These are phyloP conservation scores for Lateolabrax maculatus DNA, from an alignment of 2,797 vertebrate genomes.

Conservation along the genomic window DNA sequence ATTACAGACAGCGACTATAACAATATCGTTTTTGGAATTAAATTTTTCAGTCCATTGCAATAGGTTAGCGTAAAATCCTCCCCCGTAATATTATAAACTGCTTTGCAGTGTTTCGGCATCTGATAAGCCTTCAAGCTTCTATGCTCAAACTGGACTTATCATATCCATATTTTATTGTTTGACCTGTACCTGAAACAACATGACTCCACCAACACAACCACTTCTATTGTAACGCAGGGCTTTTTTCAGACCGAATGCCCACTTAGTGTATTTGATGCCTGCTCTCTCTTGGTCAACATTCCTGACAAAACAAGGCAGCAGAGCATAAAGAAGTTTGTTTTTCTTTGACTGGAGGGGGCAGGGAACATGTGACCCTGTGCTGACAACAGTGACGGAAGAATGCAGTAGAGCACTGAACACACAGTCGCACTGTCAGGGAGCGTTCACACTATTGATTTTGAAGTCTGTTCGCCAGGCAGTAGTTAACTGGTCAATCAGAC, in stretches of 20 bases:
- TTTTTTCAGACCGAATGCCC: not conserved
- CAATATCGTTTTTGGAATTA: not conserved
- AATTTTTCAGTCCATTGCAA: not conserved
- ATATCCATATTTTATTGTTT: not conserved
- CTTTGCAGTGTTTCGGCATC: no score
- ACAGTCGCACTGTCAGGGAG: not conserved
- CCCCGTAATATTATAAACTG: no score
- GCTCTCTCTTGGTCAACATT: constrained; percentile 19
- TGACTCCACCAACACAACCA: not conserved
- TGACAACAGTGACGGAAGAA: not conserved
- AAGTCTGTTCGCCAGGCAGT: not conserved
- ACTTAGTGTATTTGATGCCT: not conserved
- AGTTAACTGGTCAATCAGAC: no score
- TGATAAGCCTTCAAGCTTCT: not conserved
- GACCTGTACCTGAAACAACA: not conserved
- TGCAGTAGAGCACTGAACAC: not conserved
- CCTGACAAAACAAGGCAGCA: constrained; percentile 33
- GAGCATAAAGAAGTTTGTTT: constrained; percentile 35
- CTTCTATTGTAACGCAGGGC: not conserved
- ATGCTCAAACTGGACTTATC: not conserved
- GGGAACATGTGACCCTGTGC: not conserved
- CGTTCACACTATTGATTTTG: not conserved
- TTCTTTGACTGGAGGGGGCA: constrained; percentile 10
- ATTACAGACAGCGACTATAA: no score
- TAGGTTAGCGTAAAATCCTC: no score